phyloP scores from a whole-genome alignment of 2,113 vertebrate species.

The Notarius lentiginosus region DNA sequence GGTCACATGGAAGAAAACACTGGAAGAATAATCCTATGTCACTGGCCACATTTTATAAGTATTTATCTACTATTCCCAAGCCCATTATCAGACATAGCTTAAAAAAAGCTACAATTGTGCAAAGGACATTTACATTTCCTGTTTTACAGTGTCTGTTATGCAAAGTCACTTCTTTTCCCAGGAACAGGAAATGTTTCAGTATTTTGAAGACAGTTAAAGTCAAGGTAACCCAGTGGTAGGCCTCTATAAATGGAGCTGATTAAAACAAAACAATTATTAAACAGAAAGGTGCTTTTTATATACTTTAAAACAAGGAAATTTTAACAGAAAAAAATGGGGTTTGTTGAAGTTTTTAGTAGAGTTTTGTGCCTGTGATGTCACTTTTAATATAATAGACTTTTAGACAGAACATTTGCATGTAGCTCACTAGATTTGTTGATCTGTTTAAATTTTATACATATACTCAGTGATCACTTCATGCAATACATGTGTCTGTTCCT shows the following conservation, averaged over 20 bases:
- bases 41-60: not conserved
- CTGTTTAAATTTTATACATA: too few relatives aligned
- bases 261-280: not conserved
- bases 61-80: constrained; percentile 2
- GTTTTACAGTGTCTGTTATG: not conserved
- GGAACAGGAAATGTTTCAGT: constrained; percentile 25
- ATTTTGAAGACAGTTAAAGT: constrained; percentile 22
- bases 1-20: not conserved
- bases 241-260: not conserved
- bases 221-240: not conserved
- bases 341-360: not conserved
- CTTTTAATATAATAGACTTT: not conserved
- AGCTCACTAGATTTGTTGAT: not conserved
- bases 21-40: not conserved
- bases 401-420: not conserved
- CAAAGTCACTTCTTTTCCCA: constrained; percentile 19
- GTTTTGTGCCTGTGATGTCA: not conserved
- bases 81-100: not conserved
- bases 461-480: too few relatives aligned
- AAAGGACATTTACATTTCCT: constrained; percentile 41
- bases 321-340: not conserved
- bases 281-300: not conserved
- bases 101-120: constrained; percentile 9
- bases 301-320: not conserved
- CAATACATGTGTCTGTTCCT: too few relatives aligned